These are phyloP conservation scores for Chrysolophus pictus DNA, from an alignment of 2,797 vertebrate genomes.

Conservation along the genomic window DNA sequence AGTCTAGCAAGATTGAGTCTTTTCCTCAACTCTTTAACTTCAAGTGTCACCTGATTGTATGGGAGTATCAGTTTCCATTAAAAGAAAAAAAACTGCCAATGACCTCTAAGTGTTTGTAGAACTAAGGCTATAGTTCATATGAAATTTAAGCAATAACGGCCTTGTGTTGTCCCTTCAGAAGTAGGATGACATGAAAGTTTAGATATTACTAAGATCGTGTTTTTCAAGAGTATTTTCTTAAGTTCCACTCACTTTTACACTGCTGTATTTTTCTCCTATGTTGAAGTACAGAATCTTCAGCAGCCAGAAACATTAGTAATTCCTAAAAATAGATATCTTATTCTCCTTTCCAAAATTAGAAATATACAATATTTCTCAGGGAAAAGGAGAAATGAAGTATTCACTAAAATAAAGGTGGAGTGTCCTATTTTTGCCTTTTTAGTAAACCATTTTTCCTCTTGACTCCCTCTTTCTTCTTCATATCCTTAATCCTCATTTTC, in stretches of 20 bases:
- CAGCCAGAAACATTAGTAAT: slow-evolving; percentile 29
- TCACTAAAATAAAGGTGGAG: slow-evolving; percentile 23
- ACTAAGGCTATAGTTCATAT: fast-evolving
- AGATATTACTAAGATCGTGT: not conserved
- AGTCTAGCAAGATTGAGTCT: not conserved
- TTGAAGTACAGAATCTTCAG: not conserved
- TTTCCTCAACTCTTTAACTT: not conserved
- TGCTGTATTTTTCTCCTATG: slow-evolving; percentile 2
- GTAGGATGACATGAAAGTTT: not conserved
- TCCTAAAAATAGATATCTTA: slow-evolving; percentile 48
- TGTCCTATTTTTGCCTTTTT: slow-evolving; percentile 26
- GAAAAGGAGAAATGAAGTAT: slow-evolving; percentile 35
- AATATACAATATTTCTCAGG: slow-evolving; percentile 16
- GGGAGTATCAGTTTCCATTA: not conserved
- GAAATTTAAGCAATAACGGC: not conserved
- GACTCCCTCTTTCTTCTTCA: not conserved
- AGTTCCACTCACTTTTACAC: not conserved
- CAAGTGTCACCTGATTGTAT: not conserved
- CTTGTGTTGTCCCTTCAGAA: not conserved
- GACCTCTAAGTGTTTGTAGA: not conserved
- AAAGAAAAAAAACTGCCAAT: not conserved
- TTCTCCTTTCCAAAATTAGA: slow-evolving; percentile 33
- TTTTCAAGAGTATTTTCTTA: not conserved
- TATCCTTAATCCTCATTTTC: slow-evolving; percentile 13
- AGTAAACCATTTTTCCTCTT: not conserved